Percentiles rank a stretch among this genome's conserved stretches.
Conservation (phyloP, 2,888 invertebrate species). For the Glaucopsyche alexis region DNA sequence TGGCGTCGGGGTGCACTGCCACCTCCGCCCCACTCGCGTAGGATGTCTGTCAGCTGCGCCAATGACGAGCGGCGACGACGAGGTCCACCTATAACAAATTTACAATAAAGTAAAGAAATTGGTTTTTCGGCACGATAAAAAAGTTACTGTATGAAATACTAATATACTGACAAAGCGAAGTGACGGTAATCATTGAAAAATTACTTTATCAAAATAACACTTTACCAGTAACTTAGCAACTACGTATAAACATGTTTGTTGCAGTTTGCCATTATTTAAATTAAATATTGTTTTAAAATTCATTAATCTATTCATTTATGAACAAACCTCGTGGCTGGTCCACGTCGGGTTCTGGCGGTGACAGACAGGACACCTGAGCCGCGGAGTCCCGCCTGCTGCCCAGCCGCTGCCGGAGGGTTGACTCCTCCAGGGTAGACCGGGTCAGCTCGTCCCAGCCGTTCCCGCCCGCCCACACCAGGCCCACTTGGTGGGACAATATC, state of each 20-base stretch:
- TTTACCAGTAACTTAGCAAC: constrained; percentile 4
- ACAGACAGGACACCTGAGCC: constrained; percentile 92
- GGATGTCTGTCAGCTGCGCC: constrained; percentile 92
- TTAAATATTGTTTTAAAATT: too few relatives aligned
- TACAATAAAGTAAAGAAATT: too few relatives aligned
- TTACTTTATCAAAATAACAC: background rate
- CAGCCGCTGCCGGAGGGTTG: constrained; percentile 89
- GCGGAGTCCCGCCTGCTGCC: constrained; percentile 93
- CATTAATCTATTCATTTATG: too few relatives aligned
- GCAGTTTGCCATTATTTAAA: too few relatives aligned
- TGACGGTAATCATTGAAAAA: background rate
- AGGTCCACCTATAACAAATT: constrained; percentile 69
- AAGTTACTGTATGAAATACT: background rate
- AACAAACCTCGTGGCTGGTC: constrained; percentile 67
- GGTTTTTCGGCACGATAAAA: too few relatives aligned
- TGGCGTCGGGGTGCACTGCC: constrained; percentile 74
- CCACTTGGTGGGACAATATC: constrained; percentile 96
- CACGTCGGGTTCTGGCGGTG: constrained; percentile 90
- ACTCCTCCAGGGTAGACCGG: constrained; percentile 90
- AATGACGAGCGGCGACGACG: constrained; percentile 90
- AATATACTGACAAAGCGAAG: background rate
- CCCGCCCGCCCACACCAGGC: constrained; percentile 95
- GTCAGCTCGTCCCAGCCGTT: constrained; percentile 97
- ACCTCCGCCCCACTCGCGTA: constrained; percentile 91
- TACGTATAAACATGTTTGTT: background rate